phyloP scores from a whole-genome alignment of 2,113 vertebrate genomes.

The Tringa solitaria region DNA sequence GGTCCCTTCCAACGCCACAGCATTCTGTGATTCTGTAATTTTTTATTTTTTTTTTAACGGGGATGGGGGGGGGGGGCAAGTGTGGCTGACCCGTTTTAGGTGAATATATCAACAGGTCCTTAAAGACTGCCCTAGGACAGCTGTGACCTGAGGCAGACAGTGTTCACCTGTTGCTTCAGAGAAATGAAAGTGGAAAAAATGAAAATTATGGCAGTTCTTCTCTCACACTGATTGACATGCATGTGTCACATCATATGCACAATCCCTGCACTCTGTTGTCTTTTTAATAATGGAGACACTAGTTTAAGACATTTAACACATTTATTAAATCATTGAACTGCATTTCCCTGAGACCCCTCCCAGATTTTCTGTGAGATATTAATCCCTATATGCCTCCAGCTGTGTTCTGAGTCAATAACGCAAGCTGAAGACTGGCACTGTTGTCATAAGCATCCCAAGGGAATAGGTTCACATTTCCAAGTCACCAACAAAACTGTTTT shows the following conservation, averaged over 20 bases:
- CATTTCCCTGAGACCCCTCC: not conserved
- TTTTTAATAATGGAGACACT: not conserved
- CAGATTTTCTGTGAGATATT: not conserved
- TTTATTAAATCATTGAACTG: not conserved
- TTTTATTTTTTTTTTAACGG: not conserved
- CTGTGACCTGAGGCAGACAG: not conserved
- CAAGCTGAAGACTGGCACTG: not conserved
- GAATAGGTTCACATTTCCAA: not conserved
- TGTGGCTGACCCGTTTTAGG: not conserved
- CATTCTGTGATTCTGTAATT: no score
- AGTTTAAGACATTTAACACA: not conserved
- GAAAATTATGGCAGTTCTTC: not conserved
- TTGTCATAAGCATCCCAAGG: not conserved
- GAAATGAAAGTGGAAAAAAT: not conserved
- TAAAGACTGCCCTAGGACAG: not conserved
- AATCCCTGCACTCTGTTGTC: not conserved
- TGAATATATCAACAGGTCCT: not conserved
- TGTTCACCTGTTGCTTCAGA: not conserved
- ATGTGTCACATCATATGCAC: rapidly evolving
- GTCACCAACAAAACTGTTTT: not conserved
- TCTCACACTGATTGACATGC: not conserved
- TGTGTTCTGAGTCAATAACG: not conserved
- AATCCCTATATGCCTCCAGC: not conserved
- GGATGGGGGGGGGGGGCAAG: not conserved
- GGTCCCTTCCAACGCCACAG: no score